phyloP scores from a whole-genome alignment of 1,140 invertebrate species.

The Drosophila bocki region DNA sequence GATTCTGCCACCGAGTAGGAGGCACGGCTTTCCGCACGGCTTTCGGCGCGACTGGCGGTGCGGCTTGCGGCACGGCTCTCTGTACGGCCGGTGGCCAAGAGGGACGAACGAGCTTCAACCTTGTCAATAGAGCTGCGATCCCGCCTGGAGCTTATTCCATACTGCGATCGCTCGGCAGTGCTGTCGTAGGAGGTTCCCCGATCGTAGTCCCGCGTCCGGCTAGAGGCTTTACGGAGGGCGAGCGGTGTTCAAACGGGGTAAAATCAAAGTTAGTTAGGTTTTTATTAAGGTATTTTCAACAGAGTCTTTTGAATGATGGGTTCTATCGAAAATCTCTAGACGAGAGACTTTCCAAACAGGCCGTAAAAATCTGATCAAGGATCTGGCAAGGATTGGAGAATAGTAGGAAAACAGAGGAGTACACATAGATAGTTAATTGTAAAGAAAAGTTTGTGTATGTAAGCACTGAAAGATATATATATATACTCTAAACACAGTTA shows the following conservation, averaged over 20 bases:
- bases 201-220: constrained; percentile 66
- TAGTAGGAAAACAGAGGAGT: constrained; percentile 18
- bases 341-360: neutral
- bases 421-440: constrained; percentile 33
- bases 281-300: neutral
- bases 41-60: constrained; percentile 69
- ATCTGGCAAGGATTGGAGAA: constrained; percentile 35
- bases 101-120: constrained; percentile 58
- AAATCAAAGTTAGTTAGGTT: neutral
- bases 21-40: constrained; percentile 64
- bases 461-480: constrained; percentile 33
- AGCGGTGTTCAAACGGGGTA: neutral
- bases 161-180: constrained; percentile 58
- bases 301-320: neutral
- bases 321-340: neutral
- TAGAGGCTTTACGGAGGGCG: constrained; percentile 31
- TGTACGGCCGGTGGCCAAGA: constrained; percentile 57
- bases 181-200: constrained; percentile 77
- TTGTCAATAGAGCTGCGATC: constrained; percentile 66
- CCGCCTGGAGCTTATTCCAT: constrained; percentile 64
- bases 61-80: constrained; percentile 71
- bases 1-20: constrained; percentile 67
- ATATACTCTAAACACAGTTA: constrained; percentile 46
- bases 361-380: constrained; percentile 9
- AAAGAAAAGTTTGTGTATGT: constrained; percentile 20